These are phyloP conservation scores for Ganaspis sp. DNA, from an alignment of 1,140 invertebrate genomes.

Conservation along the genomic window DNA sequence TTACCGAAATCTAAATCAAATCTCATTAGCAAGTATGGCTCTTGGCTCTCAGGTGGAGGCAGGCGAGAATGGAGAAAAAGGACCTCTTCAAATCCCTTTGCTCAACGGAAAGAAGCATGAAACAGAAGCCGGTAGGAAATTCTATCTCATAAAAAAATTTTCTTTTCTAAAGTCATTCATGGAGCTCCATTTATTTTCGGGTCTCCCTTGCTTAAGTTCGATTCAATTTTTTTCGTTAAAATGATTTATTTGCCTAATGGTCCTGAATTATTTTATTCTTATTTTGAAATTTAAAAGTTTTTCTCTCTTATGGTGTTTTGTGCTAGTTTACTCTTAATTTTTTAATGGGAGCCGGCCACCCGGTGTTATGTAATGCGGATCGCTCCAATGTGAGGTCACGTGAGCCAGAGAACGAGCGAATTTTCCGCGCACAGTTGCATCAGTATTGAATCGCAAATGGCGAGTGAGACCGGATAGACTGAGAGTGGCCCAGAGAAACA, in stretches of 20 bases:
- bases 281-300: not conserved
- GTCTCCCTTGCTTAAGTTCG: too few species aligned
- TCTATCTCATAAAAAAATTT: not conserved
- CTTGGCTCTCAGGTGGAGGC: conserved; percentile 71
- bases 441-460: conserved; percentile 74
- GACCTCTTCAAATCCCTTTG: conserved; percentile 65
- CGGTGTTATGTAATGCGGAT: conserved; percentile 60
- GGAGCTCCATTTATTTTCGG: not conserved
- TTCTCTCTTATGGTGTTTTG: not conserved
- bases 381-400: conserved; percentile 57
- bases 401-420: conserved; percentile 43
- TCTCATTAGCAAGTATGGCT: conserved; percentile 63
- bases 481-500: too few species aligned
- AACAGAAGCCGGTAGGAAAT: conserved; percentile 56
- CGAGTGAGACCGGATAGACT: too few species aligned
- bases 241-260: too few species aligned
- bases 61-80: conserved; percentile 60
- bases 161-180: not conserved
- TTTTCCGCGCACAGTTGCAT: conserved; percentile 65
- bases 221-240: too few species aligned
- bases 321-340: not conserved
- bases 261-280: not conserved
- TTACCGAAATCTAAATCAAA: not conserved
- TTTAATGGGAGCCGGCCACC: conserved; percentile 24
- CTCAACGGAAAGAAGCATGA: conserved; percentile 61